These are phyloP conservation scores for Prosapia bicincta DNA, from an alignment of 2,888 invertebrate species.

Conservation along the genomic window DNA sequence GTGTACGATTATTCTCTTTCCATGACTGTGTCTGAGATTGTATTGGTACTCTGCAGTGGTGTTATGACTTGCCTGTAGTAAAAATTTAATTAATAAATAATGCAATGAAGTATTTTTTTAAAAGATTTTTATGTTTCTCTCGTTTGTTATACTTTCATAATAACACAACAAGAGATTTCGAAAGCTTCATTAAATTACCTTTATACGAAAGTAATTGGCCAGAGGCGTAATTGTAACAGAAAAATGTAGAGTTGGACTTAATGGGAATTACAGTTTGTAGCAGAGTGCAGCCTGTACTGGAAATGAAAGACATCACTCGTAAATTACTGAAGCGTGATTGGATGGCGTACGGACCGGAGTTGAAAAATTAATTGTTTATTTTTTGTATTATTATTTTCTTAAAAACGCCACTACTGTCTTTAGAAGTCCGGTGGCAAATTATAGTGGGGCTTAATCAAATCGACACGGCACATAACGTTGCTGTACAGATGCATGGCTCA, in stretches of 20 bases:
- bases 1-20: too few species aligned
- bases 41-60: too few species aligned
- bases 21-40: too few species aligned
- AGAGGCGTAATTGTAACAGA: not conserved
- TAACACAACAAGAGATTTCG: not conserved
- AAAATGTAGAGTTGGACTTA: not conserved
- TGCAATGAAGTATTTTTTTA: too few species aligned
- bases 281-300: not conserved
- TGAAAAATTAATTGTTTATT: not conserved
- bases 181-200: not conserved
- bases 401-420: not conserved
- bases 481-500: too few species aligned
- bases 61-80: too few species aligned
- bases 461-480: too few species aligned
- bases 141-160: too few species aligned
- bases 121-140: too few species aligned
- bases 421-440: not conserved
- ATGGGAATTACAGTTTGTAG: not conserved
- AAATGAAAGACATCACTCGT: not conserved
- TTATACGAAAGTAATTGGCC: not conserved
- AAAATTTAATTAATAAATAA: too few species aligned
- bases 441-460: not conserved
- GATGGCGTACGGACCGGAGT: not conserved
- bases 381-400: not conserved
- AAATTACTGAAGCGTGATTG: not conserved